These are phyloP conservation scores for Onthophagus sagittarius DNA, from an alignment of 2,888 invertebrate genomes.

Conservation along the genomic window DNA sequence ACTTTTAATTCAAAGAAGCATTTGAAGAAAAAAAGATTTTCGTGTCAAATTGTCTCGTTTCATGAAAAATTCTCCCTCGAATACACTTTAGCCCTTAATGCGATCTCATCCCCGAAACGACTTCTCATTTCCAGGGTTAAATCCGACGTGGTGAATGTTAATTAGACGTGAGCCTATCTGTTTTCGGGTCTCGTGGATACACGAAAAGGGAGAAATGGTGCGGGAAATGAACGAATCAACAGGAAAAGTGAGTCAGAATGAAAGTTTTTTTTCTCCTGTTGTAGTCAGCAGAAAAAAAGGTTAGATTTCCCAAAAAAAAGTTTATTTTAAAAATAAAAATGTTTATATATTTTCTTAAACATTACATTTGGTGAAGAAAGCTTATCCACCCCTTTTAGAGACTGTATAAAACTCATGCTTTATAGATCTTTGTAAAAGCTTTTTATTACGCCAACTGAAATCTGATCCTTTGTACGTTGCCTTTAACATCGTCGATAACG, in stretches of 20 bases:
- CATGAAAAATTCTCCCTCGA: neutral
- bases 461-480: slow-evolving; percentile 10
- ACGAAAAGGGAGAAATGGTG: neutral
- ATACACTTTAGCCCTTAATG: neutral
- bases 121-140: neutral
- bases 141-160: neutral
- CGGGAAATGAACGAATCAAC: neutral
- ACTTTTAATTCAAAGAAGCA: neutral
- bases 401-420: no score
- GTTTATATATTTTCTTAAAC: no score
- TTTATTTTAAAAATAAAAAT: no score
- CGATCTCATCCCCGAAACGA: neutral
- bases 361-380: no score
- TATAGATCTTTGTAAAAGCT: neutral
- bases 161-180: neutral
- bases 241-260: neutral
- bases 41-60: neutral
- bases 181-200: no score
- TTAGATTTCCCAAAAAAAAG: no score
- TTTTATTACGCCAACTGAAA: slow-evolving; percentile 17
- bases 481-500: neutral
- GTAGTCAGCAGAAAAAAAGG: no score
- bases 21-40: no score
- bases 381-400: no score
- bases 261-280: neutral